Base-by-base conservation (phyloP, 2,113 vertebrate species). In the Tautogolabrus adspersus region DNA sequence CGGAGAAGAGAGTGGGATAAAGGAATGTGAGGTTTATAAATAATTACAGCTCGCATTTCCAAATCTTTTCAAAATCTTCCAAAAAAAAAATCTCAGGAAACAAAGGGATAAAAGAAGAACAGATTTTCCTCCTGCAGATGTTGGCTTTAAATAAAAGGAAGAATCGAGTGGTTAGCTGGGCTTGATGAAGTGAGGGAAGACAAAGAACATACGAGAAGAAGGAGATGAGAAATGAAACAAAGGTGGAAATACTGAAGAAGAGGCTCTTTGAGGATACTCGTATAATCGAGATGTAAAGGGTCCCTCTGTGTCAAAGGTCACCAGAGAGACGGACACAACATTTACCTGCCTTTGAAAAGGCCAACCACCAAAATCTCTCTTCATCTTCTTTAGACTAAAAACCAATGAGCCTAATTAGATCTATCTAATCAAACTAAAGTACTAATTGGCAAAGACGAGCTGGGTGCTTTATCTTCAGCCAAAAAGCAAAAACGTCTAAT, bases 261-360 rank as follows among this genome's bases (percentile, higher is more conserved):
- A 71, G 59, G 0, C 9, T 47, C 15, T 47, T 6, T 6, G 13
- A 16, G 15, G 46, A 72, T n/a, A n/a, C n/a, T n/a, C 42, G 49
- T 54, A 3, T 71, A 51, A 76, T 8, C 46, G 55, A 79, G 72
- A 76, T 22, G 63, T 26, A 40, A 62, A 9, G 10, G 18, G 34
- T 1, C 51, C n/a, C 22, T 67, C 26, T n/a, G n/a, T 38, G 51
- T 58, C 58, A 44, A 73, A 80, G 77, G 72, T 56, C 76, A 56
- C 18, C 71, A 47, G 54, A 72, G 57, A 74, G 40, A 56, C 44
- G 1, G 1, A 51, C 52, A 46, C 78, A 44, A 44, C 42, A 10
- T 44, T 13, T n/a, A n/a, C n/a, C n/a, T n/a, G n/a, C n/a, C n/a
- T n/a, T n/a, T n/a, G n/a, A n/a, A n/a, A n/a, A n/a, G n/a, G n/a